Evolutionary conservation across 1,140 invertebrate genomes (phyloP).

Genomic region (Hypsibius dujardini): DNA sequence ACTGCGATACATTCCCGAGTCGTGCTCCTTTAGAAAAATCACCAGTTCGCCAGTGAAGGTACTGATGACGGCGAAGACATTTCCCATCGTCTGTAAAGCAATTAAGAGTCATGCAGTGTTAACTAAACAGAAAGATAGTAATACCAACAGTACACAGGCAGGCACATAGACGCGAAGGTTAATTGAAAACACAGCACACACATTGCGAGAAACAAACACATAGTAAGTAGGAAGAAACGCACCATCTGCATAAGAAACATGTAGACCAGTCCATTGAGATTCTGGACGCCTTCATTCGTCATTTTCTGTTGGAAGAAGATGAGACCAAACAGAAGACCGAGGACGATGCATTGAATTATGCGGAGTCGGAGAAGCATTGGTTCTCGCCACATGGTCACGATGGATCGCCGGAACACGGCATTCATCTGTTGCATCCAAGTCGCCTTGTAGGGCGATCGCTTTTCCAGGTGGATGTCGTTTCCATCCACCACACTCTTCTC

Average conservation of each 20-base stretch:
- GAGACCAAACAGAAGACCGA: constrained; percentile 3
- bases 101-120: too few species aligned
- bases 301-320: constrained; percentile 9
- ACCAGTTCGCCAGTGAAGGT: not conserved
- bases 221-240: not conserved
- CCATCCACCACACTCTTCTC: not conserved
- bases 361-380: constrained; percentile 7
- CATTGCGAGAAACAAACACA: too few species aligned
- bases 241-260: constrained; percentile 17
- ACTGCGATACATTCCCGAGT: constrained; percentile 28
- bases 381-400: not conserved
- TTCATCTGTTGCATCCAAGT: not conserved
- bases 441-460: not conserved
- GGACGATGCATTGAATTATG: not conserved
- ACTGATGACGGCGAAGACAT: constrained; percentile 27
- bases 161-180: too few species aligned
- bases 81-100: constrained; percentile 19
- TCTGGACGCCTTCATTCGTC: not conserved
- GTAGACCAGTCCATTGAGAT: constrained; percentile 3
- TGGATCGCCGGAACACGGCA: not conserved
- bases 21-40: constrained; percentile 28
- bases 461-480: not conserved
- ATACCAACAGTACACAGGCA: too few species aligned
- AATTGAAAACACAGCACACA: too few species aligned
- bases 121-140: too few species aligned